Conservation (phyloP, 2,113 vertebrate species). For the Blennius ocellaris region DNA sequence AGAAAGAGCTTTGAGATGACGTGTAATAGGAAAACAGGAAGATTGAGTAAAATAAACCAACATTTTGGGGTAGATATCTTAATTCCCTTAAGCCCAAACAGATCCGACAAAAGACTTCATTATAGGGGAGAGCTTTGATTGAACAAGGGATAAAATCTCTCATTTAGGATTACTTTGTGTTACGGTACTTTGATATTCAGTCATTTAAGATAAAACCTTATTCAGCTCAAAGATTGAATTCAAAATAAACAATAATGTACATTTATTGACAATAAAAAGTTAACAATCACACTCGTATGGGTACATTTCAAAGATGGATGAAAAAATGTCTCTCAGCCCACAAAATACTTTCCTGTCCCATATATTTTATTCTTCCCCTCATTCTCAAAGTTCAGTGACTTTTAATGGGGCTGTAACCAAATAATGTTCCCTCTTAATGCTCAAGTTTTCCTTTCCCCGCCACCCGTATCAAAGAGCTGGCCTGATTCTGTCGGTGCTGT, state of each 20-base stretch:
- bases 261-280: conserved; percentile 1
- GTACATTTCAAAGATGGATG: not conserved
- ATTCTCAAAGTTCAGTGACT: conserved; percentile 32
- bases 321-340: not conserved
- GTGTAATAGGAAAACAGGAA: conserved; percentile 78
- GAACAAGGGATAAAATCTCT: conserved; percentile 60
- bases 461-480: conserved; percentile 69
- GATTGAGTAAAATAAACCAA: conserved; percentile 69
- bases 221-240: not conserved
- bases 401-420: conserved; percentile 56
- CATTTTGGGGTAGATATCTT: conserved; percentile 54
- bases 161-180: conserved; percentile 33
- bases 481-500: conserved; percentile 74
- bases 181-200: conserved; percentile 25
- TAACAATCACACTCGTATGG: not conserved
- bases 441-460: conserved; percentile 51
- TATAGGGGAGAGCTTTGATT: conserved; percentile 52
- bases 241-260: not conserved
- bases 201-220: conserved; percentile 27
- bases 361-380: conserved; percentile 27
- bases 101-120: conserved; percentile 56
- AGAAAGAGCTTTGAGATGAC: conserved; percentile 67
- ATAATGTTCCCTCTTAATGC: conserved; percentile 62
- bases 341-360: not conserved
- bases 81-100: conserved; percentile 49